Evolutionary conservation across 2,113 vertebrate species (phyloP).

Genomic region (Empidonax traillii): DNA sequence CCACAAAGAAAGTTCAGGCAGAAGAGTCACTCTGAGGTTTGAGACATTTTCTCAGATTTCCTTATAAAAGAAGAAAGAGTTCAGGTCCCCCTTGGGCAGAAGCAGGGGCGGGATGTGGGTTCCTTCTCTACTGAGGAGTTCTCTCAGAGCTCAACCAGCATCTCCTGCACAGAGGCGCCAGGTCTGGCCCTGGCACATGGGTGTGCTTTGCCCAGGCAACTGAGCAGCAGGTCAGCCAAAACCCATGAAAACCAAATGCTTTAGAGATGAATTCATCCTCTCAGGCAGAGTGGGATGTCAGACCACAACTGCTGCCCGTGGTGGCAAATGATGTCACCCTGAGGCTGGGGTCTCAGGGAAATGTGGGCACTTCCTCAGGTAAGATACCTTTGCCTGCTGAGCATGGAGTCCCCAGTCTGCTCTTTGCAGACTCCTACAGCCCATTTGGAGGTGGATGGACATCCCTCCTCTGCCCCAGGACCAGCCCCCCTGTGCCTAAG

Average conservation of each 20-base stretch:
- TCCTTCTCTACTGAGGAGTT: background rate
- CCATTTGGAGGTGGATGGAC: background rate
- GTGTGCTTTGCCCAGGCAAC: background rate
- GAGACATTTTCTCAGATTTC: background rate
- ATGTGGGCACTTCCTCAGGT: background rate
- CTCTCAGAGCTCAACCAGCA: background rate
- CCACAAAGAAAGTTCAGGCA: background rate
- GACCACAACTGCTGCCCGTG: background rate
- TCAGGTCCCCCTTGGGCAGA: background rate
- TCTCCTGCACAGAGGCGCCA: background rate
- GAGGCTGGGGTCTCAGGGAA: background rate
- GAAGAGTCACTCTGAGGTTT: background rate
- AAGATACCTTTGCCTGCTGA: background rate
- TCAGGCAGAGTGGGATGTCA: background rate
- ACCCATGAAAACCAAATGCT: background rate
- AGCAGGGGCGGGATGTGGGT: background rate
- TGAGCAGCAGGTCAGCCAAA: background rate
- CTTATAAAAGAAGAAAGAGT: background rate
- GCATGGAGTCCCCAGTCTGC: background rate
- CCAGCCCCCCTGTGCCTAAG: rapidly evolving
- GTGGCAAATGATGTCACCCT: rapidly evolving
- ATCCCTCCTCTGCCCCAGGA: background rate
- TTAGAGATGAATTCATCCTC: background rate
- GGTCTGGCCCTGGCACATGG: background rate
- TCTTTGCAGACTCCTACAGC: background rate